Base-by-base conservation (phyloP, 1,140 invertebrate species). In the Bombus vancouverensis region DNA sequence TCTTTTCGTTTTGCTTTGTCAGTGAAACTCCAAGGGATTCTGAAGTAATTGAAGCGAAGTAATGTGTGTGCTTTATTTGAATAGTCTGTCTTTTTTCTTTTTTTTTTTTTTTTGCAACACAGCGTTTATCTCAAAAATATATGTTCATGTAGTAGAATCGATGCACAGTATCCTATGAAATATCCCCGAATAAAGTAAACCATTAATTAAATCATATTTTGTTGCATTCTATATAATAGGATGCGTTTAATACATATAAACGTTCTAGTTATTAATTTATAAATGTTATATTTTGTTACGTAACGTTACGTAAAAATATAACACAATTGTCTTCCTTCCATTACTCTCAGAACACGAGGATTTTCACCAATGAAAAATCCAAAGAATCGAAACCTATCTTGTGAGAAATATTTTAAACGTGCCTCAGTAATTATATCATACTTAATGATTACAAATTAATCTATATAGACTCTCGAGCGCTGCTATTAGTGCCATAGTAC, bases 401-500 rank as follows among this genome's bases (percentile, higher is more conserved):
- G 84, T n/a, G 37, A 81, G 84, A 66, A 81, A 28, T 73, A 80
- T 81, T 44, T 53, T n/a, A 62, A 81, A 85, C n/a, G 71, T 74
- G 83, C 76, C 78, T 62, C 39, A 47, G 25, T 73, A 85, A 81
- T 53, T 57, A 65, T 47, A 15, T 18, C 5, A 37, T 42, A 39
- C 70, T 81, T 28, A 59, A 66, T 66, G 65, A 81, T 53, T 59
- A 80, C 12, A 22, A 73, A 59, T 22, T 13, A 68, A 57, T 42
- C 39, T 57, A 39, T 57, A 73, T 37, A 44, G 44, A 81, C 32
- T 75, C 42, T 68, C 44, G 39, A 85, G 84, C 79, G 77, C 83
- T 85, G 76, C 83, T 80, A 80, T 72, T 85, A 80, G 83, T 80
- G 76, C 75, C 15, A 53, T 80, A 80, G 57, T 57, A 70, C 34